A percentile compares a stretch with the other conserved stretches of the same genome.
These are phyloP conservation scores for Nannoperca australis DNA, from an alignment of 2,797 vertebrate species.

Conservation along the genomic window DNA sequence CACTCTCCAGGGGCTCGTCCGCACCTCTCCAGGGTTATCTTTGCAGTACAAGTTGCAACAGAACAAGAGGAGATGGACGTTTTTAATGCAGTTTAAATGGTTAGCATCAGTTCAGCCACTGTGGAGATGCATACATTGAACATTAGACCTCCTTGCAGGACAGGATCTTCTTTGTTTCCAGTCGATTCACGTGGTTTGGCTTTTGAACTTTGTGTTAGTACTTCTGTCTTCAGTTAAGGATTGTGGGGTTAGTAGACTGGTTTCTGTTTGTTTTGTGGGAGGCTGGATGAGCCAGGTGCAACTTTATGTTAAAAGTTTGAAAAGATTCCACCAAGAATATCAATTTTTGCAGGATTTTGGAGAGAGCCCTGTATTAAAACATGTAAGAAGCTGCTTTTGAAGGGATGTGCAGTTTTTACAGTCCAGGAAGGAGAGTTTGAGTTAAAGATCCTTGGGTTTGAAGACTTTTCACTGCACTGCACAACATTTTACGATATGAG, in stretches of 20 bases:
- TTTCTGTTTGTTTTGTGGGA: neutral
- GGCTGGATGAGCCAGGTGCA: neutral
- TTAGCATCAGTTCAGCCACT: too few relatives aligned
- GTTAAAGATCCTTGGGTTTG: neutral
- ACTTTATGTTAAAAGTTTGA: neutral
- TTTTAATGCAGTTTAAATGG: too few relatives aligned
- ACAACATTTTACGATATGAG: neutral
- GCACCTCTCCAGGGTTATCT: too few relatives aligned
- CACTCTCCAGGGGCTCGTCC: neutral
- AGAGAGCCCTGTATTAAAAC: neutral
- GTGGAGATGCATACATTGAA: too few relatives aligned
- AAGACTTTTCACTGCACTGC: neutral
- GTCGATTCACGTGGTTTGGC: neutral
- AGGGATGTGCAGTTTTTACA: too few relatives aligned
- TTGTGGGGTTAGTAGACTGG: neutral
- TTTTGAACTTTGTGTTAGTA: neutral
- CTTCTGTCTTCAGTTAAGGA: neutral
- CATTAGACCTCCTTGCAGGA: too few relatives aligned
- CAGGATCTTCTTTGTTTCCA: neutral
- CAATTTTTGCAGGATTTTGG: neutral
- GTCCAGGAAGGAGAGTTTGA: neutral
- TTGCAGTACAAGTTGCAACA: too few relatives aligned
- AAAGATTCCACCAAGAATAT: neutral
- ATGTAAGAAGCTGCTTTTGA: neutral
- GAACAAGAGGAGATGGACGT: too few relatives aligned